A percentile compares a stretch with the other conserved stretches of the same genome.
Evolutionary conservation across 2,797 vertebrate species (phyloP).

Genomic region (Rhinatrema bivittatum): DNA sequence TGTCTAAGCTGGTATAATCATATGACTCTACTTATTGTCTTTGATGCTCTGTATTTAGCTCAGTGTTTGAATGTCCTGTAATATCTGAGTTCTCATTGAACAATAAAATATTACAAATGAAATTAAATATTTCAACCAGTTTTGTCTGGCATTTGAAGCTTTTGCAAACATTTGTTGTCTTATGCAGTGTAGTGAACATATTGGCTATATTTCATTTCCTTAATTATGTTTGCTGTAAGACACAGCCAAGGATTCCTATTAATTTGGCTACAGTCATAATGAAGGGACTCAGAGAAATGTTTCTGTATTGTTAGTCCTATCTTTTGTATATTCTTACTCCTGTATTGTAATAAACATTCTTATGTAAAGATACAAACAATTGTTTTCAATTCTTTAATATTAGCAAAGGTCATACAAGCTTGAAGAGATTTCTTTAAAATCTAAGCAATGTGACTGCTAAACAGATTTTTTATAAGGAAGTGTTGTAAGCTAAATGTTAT

Average conservation of each 20-base stretch:
- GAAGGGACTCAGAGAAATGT: not conserved
- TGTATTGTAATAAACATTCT: conserved; percentile 5
- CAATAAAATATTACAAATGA: conserved; percentile 32
- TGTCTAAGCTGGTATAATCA: conserved; percentile 23
- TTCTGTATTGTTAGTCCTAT: not conserved
- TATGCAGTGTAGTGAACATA: not conserved
- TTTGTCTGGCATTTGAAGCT: conserved; percentile 10
- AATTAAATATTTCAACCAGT: conserved; percentile 18
- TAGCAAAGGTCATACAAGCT: not conserved
- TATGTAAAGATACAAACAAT: conserved; percentile 7
- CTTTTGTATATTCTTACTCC: conserved; percentile 6
- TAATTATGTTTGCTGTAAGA: conserved; percentile 1
- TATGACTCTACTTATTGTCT: conserved; percentile 21
- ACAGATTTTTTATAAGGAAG: too few species aligned
- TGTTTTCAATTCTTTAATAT: conserved; percentile 12
- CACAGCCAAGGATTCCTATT: accelerated
- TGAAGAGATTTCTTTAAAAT: too few species aligned
- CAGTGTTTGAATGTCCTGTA: conserved; percentile 37
- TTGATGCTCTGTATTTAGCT: conserved; percentile 24
- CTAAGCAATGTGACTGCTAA: too few species aligned
- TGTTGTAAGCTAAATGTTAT: too few species aligned
- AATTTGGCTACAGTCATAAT: too few species aligned
- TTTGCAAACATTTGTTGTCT: conserved; percentile 13
- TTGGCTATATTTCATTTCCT: conserved; percentile 5
- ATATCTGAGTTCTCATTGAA: conserved; percentile 30